These are phyloP conservation scores for Brachionichthys hirsutus DNA, from an alignment of 2,113 vertebrate species.

Conservation along the genomic window DNA sequence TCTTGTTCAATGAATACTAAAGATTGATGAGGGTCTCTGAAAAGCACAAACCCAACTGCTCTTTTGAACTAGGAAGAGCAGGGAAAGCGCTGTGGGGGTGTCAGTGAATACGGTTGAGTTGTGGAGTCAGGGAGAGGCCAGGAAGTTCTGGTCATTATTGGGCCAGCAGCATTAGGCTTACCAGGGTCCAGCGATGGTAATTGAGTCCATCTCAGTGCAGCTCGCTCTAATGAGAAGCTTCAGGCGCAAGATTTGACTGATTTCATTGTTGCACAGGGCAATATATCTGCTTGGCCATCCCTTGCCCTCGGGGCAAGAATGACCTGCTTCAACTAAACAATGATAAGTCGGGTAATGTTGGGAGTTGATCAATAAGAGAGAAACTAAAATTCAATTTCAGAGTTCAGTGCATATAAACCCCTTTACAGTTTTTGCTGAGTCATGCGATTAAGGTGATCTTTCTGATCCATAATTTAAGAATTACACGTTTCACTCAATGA, in stretches of 20 bases:
- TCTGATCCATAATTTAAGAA: no score
- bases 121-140: slow-evolving; percentile 7
- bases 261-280: slow-evolving; percentile 44
- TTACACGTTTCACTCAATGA: slow-evolving; percentile 45
- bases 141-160: slow-evolving; percentile 48
- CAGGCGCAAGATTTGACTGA: slow-evolving; percentile 55
- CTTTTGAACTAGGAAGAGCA: slow-evolving; percentile 28
- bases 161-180: slow-evolving; percentile 39
- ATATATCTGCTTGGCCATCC: slow-evolving; percentile 40
- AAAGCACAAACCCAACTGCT: slow-evolving; percentile 19
- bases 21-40: slow-evolving; percentile 13
- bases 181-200: slow-evolving; percentile 46
- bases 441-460: no score
- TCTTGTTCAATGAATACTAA: slow-evolving; percentile 38
- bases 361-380: no score
- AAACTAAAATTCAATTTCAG: no score
- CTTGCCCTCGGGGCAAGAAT: background rate
- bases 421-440: no score
- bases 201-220: slow-evolving; percentile 56
- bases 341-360: no score
- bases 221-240: slow-evolving; percentile 63
- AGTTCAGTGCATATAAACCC: no score
- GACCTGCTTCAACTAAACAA: background rate
- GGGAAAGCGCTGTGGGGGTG: background rate
- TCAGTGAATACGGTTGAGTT: slow-evolving; percentile 23